These are phyloP conservation scores for Pampus argenteus DNA, from an alignment of 2,797 vertebrate species.

Conservation along the genomic window DNA sequence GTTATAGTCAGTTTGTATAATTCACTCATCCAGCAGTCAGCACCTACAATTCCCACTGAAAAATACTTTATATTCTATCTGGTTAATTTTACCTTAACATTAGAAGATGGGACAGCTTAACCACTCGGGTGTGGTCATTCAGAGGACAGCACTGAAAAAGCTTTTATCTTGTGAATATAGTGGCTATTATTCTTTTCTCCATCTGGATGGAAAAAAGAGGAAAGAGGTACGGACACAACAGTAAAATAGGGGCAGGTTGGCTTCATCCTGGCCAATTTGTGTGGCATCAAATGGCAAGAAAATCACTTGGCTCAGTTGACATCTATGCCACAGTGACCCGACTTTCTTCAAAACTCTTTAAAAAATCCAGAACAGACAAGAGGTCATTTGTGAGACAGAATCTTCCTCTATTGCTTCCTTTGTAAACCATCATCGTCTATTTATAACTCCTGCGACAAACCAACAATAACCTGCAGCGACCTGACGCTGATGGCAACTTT, in stretches of 20 bases:
- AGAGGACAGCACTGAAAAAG: background rate
- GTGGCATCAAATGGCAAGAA: background rate
- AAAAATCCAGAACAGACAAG: background rate
- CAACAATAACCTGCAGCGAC: conserved; percentile 16
- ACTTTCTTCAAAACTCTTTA: background rate
- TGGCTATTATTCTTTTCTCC: background rate
- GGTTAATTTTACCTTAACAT: background rate
- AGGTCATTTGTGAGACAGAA: conserved; percentile 19
- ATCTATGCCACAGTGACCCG: background rate
- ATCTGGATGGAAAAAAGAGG: background rate
- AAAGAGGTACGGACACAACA: background rate
- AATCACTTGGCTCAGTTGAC: background rate
- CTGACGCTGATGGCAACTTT: background rate
- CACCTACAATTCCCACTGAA: conserved; percentile 11
- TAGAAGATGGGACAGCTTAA: background rate
- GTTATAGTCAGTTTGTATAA: conserved; percentile 28
- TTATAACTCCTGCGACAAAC: conserved; percentile 20
- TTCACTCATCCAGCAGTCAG: conserved; percentile 35
- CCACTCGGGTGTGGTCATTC: background rate
- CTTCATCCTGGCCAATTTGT: conserved; percentile 8
- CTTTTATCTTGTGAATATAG: background rate
- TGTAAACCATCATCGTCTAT: background rate
- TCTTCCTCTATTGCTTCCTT: background rate
- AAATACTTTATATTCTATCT: background rate
- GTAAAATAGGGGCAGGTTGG: conserved; percentile 7